phyloP scores from a whole-genome alignment of 2,888 invertebrate genomes.

The Diplazon laetatorius region DNA sequence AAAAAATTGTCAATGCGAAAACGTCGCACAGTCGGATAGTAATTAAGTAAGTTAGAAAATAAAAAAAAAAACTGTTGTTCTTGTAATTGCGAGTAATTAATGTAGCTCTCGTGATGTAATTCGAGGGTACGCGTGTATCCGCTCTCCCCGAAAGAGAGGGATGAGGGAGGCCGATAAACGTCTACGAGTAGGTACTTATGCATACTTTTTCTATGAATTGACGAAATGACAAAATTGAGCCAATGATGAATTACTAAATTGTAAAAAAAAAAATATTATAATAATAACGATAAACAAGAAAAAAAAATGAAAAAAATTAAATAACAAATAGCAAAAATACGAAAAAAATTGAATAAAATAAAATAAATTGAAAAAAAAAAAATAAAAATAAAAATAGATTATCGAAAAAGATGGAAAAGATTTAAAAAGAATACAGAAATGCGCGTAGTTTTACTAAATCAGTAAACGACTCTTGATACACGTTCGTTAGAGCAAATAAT shows the following conservation, averaged over 20 bases:
- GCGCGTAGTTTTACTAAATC: slow-evolving; percentile 64
- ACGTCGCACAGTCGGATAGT: background rate
- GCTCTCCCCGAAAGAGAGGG: too few relatives aligned
- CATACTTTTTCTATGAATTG: slow-evolving; percentile 66
- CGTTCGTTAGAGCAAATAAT: slow-evolving; percentile 70
- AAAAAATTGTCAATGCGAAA: background rate
- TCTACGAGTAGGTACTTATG: slow-evolving; percentile 63
- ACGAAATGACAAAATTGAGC: slow-evolving; percentile 54
- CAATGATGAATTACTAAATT: slow-evolving; percentile 37
- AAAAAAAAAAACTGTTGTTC: slow-evolving; percentile 41
- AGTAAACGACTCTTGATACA: slow-evolving; percentile 57
- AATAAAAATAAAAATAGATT: slow-evolving; percentile 45
- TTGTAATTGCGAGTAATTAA: slow-evolving; percentile 44
- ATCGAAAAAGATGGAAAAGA: slow-evolving; percentile 34
- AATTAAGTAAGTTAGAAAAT: background rate
- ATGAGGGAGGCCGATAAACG: slow-evolving; percentile 37
- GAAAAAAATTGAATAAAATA: slow-evolving; percentile 21
- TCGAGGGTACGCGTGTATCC: slow-evolving; percentile 27
- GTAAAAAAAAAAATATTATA: slow-evolving; percentile 35
- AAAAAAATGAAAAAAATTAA: slow-evolving; percentile 41
- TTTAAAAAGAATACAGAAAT: slow-evolving; percentile 36
- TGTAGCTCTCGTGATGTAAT: slow-evolving; percentile 46
- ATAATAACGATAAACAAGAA: slow-evolving; percentile 40
- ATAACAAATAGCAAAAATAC: slow-evolving; percentile 47
- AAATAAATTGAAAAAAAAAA: slow-evolving; percentile 30